Percentiles rank a stretch among this genome's conserved stretches.
phyloP scores from a whole-genome alignment of 2,113 vertebrate genomes.

The Crotalus helleri region DNA sequence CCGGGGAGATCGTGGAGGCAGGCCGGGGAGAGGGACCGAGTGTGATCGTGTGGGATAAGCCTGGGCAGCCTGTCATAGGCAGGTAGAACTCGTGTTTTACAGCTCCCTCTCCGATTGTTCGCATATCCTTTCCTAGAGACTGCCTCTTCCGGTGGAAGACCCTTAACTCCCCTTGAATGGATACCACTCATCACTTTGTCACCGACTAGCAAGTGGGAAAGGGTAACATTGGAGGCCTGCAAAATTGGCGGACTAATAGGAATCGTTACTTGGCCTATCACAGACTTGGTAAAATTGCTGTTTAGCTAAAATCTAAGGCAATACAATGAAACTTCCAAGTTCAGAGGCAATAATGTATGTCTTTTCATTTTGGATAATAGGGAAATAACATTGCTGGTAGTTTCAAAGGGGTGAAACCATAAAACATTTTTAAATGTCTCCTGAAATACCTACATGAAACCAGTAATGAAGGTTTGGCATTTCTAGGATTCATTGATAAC shows the following conservation, averaged over 20 bases:
- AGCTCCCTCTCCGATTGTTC: background rate
- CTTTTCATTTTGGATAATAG: background rate
- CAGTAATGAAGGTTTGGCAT: background rate
- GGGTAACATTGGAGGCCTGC: background rate
- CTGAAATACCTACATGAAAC: background rate
- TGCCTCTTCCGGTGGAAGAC: background rate
- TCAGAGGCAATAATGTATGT: background rate
- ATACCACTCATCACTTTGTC: background rate
- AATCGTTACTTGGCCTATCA: background rate
- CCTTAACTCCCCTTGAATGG: background rate
- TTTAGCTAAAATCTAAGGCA: background rate
- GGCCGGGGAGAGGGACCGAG: background rate
- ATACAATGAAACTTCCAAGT: background rate
- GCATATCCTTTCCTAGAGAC: background rate
- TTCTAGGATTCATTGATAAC: background rate
- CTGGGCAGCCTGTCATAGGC: background rate
- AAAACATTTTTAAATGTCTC: background rate
- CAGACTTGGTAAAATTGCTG: background rate
- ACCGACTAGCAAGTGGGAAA: background rate
- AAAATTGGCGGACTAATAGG: background rate
- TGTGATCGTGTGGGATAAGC: background rate
- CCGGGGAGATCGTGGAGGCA: accelerated
- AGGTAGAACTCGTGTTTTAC: background rate
- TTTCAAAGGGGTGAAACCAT: background rate
- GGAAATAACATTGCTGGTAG: background rate